Evolutionary conservation across 2,797 vertebrate species (phyloP), one percentile per base, ranked within the genome.

Genomic region (Bucorvus abyssinicus): DNA sequence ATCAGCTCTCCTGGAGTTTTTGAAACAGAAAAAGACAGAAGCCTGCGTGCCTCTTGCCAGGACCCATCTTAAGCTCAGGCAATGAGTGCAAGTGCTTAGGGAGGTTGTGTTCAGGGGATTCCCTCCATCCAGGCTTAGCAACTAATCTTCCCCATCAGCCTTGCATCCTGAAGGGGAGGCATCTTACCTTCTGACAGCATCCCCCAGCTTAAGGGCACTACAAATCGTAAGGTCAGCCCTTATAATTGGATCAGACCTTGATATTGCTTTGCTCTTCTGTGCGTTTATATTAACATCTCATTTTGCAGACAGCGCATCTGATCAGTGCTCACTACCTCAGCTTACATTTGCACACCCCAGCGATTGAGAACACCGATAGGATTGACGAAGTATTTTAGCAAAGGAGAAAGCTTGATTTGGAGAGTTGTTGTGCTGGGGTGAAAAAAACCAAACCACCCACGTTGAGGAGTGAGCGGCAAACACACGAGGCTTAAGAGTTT

Each of bases 11-110:
- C 95, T 94, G 93, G 92, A 96, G 96, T 86, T 96, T 96, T 63
- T 95, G 95, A 96, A 96, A 94, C 94, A 94, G 95, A 93, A 95
- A 95, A 95, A 96, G 95, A 95, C 94, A 96, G 96, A 96, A 95
- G 96, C 82, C 93, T 89, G 94, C 2, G 27, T 86, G 94, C 95
- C 95, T 97, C 95, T 97, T 96, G 95, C 95, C 95, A 97, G 96
- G 95, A 90, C 95, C 93, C 93, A 93, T 96, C 94, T 95, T 84
- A 94, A 94, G 87, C 95, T 91, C 79, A 88, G 82, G 80, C 76
- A 0, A 92, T 27, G 82, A 91, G 91, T 75, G 64, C 87, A 96
- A 95, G 89, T 61, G 50, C 65, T 87, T 61, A 23, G 38, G 55
- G 65, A 92, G 80, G 84, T 84, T 83, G 73, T 47, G 59, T 84